Evolutionary conservation across 2,113 vertebrate genomes (phyloP).

Genomic region (Mesoclemmys tuberculata): DNA sequence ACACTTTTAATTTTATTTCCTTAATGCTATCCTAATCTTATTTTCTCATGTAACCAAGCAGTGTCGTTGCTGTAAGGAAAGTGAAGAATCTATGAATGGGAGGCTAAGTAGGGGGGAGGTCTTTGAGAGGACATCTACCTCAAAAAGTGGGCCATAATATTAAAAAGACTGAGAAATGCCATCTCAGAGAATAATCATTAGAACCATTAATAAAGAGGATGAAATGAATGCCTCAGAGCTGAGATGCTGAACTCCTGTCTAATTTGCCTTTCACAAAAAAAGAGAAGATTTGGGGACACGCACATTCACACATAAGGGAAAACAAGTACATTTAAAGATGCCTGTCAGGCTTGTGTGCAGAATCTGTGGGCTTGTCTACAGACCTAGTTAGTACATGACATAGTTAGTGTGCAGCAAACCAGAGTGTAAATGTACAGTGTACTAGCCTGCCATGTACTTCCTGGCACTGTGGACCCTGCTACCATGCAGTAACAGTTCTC

Average conservation of each 20-base stretch:
- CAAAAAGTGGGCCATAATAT: not conserved
- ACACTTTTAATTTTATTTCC: not conserved
- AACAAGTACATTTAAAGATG: not conserved
- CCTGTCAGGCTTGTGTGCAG: not conserved
- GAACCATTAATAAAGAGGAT: accelerated
- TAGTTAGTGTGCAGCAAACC: not conserved
- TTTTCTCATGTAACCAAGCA: not conserved
- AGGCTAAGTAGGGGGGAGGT: not conserved
- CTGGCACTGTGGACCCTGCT: not conserved
- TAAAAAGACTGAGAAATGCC: not conserved
- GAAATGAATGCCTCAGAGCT: not conserved
- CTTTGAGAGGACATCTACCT: not conserved
- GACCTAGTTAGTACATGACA: not conserved
- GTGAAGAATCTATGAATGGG: not conserved
- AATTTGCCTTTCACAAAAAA: not conserved
- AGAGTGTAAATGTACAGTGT: not conserved
- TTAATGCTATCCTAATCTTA: not conserved
- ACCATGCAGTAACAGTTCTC: not conserved
- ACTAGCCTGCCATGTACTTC: not conserved
- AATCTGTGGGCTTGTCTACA: not conserved
- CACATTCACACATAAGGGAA: not conserved
- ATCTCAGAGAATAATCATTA: not conserved
- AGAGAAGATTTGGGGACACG: not conserved
- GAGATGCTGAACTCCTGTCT: not conserved
- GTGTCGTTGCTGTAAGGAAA: not conserved